Evolutionary conservation across 2,888 invertebrate genomes (phyloP).

Genomic region (Brachyptera risi): DNA sequence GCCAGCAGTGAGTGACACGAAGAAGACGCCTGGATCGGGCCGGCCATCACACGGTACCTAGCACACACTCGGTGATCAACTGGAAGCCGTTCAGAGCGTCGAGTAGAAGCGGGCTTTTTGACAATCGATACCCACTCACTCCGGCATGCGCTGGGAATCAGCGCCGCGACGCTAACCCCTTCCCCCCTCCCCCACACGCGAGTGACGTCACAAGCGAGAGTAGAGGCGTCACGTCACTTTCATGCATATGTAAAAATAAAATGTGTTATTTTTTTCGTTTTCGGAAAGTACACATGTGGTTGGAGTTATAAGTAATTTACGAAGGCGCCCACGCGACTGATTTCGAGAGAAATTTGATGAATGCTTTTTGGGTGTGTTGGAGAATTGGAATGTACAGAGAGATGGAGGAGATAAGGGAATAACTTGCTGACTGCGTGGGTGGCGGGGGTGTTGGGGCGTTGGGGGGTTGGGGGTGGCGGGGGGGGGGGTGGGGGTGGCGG

Average conservation of each 20-base stretch:
- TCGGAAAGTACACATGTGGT: neutral
- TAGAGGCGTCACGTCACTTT: constrained; percentile 1
- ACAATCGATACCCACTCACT: neutral
- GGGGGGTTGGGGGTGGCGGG: too few relatives aligned
- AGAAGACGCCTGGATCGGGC: neutral
- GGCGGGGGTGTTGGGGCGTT: too few relatives aligned
- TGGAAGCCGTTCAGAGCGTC: neutral
- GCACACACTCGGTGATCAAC: neutral
- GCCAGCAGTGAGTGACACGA: neutral
- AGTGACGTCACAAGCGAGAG: neutral
- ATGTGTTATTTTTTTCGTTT: neutral
- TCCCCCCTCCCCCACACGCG: neutral
- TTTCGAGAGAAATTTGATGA: neutral
- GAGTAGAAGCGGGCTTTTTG: neutral
- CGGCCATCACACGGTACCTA: neutral
- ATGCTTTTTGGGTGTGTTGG: neutral
- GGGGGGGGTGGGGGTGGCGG: too few relatives aligned
- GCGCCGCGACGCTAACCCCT: neutral
- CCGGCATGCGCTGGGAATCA: neutral
- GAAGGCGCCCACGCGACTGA: too few relatives aligned
- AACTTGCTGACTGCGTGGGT: too few relatives aligned
- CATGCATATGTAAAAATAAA: constrained; percentile 14
- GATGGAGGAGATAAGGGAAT: neutral
- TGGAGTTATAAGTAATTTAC: neutral
- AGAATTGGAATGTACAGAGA: neutral